Evolutionary conservation across 2,797 vertebrate species (phyloP), one percentile per base, ranked within the genome.

Genomic region (Eutrigla gurnardus): DNA sequence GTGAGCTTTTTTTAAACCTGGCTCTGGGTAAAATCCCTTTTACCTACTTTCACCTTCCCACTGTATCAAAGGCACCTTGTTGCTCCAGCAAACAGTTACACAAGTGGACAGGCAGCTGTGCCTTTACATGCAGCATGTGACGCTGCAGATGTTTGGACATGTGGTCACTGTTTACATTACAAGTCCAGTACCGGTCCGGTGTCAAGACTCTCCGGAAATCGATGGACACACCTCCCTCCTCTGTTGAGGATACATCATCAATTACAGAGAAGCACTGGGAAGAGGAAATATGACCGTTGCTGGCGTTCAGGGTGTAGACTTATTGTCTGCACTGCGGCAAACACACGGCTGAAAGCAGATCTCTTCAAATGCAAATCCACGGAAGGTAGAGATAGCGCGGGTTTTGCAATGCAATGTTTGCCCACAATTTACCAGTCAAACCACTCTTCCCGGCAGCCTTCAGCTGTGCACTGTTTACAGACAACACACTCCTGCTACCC

Each of bases 1-100:
- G 84, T 8, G 85, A 55, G 79, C 89, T 91, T 89, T 90, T 86
- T 93, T 88, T 92, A 93, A 94, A 84, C 85, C 14, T 73, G 81
- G 83, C 86, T 61, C 78, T 1, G 47, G 65, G 33, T 57, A 9
- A 77, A 79, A 71, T 60, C 78, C 85, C 89, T 80, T 85, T 87
- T 82, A 81, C 91, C 87, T 77, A 85, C 89, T 77, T 84, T 39
- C 80, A 73, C 66, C 72, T 77, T 63, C 75, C 40, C 25, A 36
- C 61, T 67, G 76, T 43, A 43, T 80, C 79, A 93, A 90, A 84
- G 88, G 86, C 89, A 90, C 90, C 86, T 87, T 92, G 86, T 15
- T 33, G 61, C 50, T 39, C 17, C 18, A 4, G 14, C 52, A 55
- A 45, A 43, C 4, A 49, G 8, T 2, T 54, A 25, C 25, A 25